Evolutionary conservation across 2,113 vertebrate species (phyloP).

Genomic region (Gallinago paraguaiae): DNA sequence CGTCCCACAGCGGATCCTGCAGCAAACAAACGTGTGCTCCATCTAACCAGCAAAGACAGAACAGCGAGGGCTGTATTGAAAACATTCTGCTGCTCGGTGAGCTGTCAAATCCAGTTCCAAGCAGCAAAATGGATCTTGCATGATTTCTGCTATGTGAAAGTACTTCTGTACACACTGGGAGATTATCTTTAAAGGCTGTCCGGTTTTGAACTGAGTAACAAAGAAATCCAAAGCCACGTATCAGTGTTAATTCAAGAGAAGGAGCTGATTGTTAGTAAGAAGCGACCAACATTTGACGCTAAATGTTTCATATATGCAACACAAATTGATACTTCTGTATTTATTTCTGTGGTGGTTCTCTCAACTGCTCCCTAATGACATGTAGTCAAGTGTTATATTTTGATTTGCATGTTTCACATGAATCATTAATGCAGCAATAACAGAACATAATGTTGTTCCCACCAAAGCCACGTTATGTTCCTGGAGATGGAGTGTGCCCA

Average conservation of each 20-base stretch:
- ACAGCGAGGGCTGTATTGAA: not conserved
- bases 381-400: not conserved
- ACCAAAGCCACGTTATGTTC: not conserved
- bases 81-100: not conserved
- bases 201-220: not conserved
- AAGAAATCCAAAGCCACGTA: not conserved
- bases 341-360: not conserved
- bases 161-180: not conserved
- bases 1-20: not conserved
- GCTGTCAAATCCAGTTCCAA: not conserved
- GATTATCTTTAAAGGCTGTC: not conserved
- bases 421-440: conserved; percentile 48
- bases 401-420: conserved; percentile 42
- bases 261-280: not conserved
- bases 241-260: not conserved
- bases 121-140: not conserved
- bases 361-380: conserved; percentile 15
- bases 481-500: not conserved
- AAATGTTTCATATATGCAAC: not conserved
- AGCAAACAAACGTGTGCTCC: not conserved
- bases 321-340: not conserved
- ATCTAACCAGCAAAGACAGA: not conserved
- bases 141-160: not conserved
- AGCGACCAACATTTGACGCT: not conserved
- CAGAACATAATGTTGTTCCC: not conserved